Percentiles rank a stretch among this genome's conserved stretches.
phyloP scores from a whole-genome alignment of 2,888 invertebrate genomes.

The Ophioninae sp. region DNA sequence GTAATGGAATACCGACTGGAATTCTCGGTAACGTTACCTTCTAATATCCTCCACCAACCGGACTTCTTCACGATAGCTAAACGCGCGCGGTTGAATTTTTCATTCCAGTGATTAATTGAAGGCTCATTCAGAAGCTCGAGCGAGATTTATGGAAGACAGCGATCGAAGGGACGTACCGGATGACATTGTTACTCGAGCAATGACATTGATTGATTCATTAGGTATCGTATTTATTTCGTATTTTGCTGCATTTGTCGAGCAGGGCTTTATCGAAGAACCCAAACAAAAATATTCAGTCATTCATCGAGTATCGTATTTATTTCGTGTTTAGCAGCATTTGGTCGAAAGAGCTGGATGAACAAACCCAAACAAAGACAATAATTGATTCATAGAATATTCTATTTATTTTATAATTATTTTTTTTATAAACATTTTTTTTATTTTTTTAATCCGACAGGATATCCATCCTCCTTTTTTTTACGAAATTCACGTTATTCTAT shows the following conservation, averaged over 20 bases:
- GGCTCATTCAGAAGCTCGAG: slow-evolving; percentile 28
- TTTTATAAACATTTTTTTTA: no score
- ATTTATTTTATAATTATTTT: no score
- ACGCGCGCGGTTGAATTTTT: slow-evolving; percentile 21
- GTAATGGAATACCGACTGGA: slow-evolving; percentile 39
- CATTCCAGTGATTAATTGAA: slow-evolving; percentile 54
- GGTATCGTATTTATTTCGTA: background rate
- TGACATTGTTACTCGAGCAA: background rate
- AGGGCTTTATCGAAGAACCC: no score
- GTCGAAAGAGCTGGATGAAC: background rate
- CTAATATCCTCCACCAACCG: slow-evolving; percentile 1
- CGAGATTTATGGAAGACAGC: slow-evolving; percentile 27
- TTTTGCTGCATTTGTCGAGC: background rate
- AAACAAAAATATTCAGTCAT: no score
- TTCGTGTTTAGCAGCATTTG: background rate
- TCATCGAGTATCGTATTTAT: no score
- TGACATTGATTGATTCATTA: background rate
- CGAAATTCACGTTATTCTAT: no score
- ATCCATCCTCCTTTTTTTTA: no score
- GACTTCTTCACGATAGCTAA: background rate
- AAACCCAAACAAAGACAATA: no score
- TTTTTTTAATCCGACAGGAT: no score
- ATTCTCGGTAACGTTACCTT: slow-evolving; percentile 34
- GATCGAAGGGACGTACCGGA: background rate
- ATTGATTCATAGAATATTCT: no score